Evolutionary conservation across 2,888 invertebrate genomes (phyloP).

Genomic region (Metalampra italica): DNA sequence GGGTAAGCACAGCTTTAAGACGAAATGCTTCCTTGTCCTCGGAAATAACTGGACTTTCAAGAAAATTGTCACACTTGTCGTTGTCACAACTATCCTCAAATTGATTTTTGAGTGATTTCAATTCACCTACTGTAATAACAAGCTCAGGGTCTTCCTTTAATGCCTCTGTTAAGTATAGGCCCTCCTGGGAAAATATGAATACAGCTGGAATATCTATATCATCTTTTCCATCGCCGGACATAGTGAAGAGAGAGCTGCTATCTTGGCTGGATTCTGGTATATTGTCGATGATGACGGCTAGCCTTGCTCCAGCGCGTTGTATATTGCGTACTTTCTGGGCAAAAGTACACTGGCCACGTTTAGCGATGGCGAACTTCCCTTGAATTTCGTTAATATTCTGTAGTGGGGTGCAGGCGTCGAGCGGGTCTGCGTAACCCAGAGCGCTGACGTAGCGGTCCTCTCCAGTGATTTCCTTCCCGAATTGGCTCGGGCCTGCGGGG

Average conservation of each 20-base stretch:
- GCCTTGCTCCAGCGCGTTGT: conserved; percentile 89
- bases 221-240: conserved; percentile 95
- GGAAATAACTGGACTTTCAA: conserved; percentile 23
- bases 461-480: conserved; percentile 86
- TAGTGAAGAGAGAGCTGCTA: conserved; percentile 92
- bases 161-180: conserved; percentile 80
- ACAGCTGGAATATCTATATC: conserved; percentile 94
- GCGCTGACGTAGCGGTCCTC: conserved; percentile 82
- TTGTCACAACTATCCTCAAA: conserved; percentile 39
- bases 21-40: conserved; percentile 53
- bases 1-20: conserved; percentile 64
- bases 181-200: conserved; percentile 91
- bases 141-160: conserved; percentile 76
- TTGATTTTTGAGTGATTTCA: conserved; percentile 53
- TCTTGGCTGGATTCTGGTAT: conserved; percentile 85
- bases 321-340: conserved; percentile 93
- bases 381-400: conserved; percentile 77
- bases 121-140: conserved; percentile 76
- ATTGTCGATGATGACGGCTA: conserved; percentile 93
- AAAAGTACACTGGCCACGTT: conserved; percentile 96
- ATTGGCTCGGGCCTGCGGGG: conserved; percentile 93
- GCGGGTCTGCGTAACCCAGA: conserved; percentile 82
- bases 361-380: conserved; percentile 90
- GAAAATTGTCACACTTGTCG: conserved; percentile 38
- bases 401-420: conserved; percentile 81